phyloP scores from a whole-genome alignment of 2,888 invertebrate genomes.

The Unio pictorum region DNA sequence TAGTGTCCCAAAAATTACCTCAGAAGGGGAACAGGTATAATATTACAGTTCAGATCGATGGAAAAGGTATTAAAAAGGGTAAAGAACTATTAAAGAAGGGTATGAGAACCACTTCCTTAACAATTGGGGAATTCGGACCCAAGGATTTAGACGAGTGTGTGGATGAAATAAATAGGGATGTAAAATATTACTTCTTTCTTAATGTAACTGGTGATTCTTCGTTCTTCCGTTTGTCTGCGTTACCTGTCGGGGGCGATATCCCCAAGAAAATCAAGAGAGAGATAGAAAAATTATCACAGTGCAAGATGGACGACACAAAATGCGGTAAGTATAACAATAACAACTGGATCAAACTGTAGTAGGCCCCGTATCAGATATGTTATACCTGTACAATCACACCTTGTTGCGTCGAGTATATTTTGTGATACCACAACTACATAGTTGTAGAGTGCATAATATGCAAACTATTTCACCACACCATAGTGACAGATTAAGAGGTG shows the following conservation, averaged over 20 bases:
- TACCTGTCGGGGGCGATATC: conserved; percentile 1
- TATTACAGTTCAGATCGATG: conserved; percentile 16
- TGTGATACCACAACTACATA: no score
- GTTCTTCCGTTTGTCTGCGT: conserved; percentile 6
- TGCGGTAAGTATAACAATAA: no score
- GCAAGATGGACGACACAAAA: no score
- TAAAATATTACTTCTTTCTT: conserved; percentile 10
- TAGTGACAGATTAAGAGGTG: no score
- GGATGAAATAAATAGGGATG: background rate
- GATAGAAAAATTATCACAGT: no score
- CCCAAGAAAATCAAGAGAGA: no score
- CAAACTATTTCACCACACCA: no score
- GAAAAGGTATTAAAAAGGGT: conserved; percentile 17
- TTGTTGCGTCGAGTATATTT: no score
- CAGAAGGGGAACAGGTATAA: conserved; percentile 14
- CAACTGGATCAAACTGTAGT: no score
- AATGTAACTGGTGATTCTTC: background rate
- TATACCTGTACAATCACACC: no score
- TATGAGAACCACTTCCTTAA: conserved; percentile 18
- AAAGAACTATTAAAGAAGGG: conserved; percentile 11
- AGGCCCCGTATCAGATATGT: no score
- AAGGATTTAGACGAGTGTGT: conserved; percentile 12
- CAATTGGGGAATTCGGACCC: conserved; percentile 29
- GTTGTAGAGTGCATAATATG: no score
- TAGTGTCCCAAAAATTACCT: conserved; percentile 17